Percentiles rank a stretch among this genome's conserved stretches.
Conservation (phyloP, 1,140 invertebrate species). For the Zelostemma sp. region DNA sequence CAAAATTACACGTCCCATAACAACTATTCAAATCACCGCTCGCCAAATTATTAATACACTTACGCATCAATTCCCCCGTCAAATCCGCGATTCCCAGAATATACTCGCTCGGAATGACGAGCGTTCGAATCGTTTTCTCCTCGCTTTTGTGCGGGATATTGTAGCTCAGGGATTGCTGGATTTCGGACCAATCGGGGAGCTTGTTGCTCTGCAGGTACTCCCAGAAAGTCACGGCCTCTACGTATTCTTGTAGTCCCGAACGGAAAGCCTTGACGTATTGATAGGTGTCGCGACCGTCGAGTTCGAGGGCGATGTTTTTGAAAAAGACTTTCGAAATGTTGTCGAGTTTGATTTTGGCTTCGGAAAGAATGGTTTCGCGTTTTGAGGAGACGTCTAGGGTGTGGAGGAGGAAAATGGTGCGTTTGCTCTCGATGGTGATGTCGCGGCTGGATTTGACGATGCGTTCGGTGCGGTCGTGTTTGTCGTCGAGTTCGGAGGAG, state of each 20-base stretch:
- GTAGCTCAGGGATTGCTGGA: slow-evolving; percentile 69
- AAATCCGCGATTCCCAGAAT: slow-evolving; percentile 90
- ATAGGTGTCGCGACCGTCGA: slow-evolving; percentile 79
- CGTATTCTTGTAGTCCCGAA: slow-evolving; percentile 86
- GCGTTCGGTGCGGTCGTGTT: slow-evolving; percentile 88
- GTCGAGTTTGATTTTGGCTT: slow-evolving; percentile 77
- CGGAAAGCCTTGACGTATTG: slow-evolving; percentile 83
- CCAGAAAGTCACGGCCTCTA: slow-evolving; percentile 86
- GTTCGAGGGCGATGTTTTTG: slow-evolving; percentile 78
- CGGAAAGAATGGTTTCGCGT: slow-evolving; percentile 71
- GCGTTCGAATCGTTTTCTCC: slow-evolving; percentile 28
- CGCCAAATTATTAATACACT: slow-evolving; percentile 86
- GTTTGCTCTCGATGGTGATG: slow-evolving; percentile 93
- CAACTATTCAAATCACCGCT: slow-evolving; percentile 83
- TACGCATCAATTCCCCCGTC: slow-evolving; percentile 91
- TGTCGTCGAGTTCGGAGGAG: slow-evolving; percentile 79
- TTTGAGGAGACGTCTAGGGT: slow-evolving; percentile 77
- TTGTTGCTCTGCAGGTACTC: slow-evolving; percentile 73
- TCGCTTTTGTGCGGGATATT: slow-evolving; percentile 20
- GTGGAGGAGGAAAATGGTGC: slow-evolving; percentile 90
- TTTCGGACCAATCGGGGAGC: slow-evolving; percentile 64
- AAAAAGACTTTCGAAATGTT: slow-evolving; percentile 75
- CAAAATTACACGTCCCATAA: slow-evolving; percentile 78
- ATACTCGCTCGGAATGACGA: slow-evolving; percentile 77
- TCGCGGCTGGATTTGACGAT: slow-evolving; percentile 88